A percentile compares a stretch with the other conserved stretches of the same genome.
Evolutionary conservation across 2,888 invertebrate species (phyloP).

Genomic region (Piscicola geometra): DNA sequence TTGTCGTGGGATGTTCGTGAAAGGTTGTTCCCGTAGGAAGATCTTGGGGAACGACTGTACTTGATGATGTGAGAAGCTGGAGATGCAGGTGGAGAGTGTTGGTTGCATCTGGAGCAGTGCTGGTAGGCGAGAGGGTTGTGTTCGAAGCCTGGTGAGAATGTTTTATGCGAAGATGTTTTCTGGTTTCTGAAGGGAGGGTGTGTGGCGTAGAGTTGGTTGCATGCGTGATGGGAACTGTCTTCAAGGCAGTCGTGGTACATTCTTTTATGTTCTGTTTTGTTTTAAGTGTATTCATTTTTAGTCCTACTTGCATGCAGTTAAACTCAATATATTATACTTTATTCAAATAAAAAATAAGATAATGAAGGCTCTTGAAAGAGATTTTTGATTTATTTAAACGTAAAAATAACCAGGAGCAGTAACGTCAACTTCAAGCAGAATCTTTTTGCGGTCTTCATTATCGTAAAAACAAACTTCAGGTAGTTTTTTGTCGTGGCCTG

Average conservation of each 20-base stretch:
- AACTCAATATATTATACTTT: no score
- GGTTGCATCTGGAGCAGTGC: background rate
- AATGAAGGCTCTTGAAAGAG: no score
- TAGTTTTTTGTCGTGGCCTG: constrained; percentile 41
- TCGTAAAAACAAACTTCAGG: constrained; percentile 28
- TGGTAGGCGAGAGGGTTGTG: background rate
- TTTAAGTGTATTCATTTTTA: no score
- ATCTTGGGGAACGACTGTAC: constrained; percentile 27
- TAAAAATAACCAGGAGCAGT: no score
- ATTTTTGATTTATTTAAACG: no score
- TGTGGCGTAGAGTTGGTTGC: background rate
- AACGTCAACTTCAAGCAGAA: constrained; percentile 2
- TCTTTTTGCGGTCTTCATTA: constrained; percentile 22
- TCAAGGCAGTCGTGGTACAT: no score
- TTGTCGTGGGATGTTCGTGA: constrained; percentile 20
- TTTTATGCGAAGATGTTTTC: no score
- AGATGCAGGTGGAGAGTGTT: background rate
- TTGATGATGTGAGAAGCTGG: constrained; percentile 24
- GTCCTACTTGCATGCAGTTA: no score
- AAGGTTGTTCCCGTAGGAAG: constrained; percentile 29
- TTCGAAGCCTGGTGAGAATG: no score
- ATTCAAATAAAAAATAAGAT: no score
- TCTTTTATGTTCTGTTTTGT: no score
- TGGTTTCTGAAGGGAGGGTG: constrained; percentile 1
- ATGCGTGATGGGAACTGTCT: background rate